Base-by-base conservation (phyloP, 2,113 vertebrate species). In the Rhea pennata region DNA sequence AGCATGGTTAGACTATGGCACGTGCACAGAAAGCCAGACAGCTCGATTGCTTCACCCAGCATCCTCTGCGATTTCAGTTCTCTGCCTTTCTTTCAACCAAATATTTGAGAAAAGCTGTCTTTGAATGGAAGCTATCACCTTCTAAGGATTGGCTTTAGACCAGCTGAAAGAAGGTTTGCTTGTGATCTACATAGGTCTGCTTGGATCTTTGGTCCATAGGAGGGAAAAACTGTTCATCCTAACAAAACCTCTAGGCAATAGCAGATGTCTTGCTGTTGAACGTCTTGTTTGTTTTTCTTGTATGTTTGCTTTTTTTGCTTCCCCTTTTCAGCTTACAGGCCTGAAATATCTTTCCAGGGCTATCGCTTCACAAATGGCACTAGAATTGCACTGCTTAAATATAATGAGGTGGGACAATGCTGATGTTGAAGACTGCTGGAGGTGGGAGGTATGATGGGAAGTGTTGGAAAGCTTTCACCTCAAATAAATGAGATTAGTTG, bases 91-190 rank as follows among this genome's bases (percentile, higher is more conserved):
- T 69, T 58, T 69, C 44, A 85, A 77, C 33, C 9, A 79, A 74
- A 70, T 15, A 39, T 4, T 13, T n/a, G 27, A 44, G 33, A 9
- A 10, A 44, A 54, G 8, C 42, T 87, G 84, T 53, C 48, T 94
- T 56, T 67, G 88, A 79, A 70, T 92, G 58, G 77, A 78, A 87
- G 26, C 93, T 92, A 67, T 23, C 75, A 87, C 79, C 61, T 90
- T 91, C 81, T 61, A 64, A 86, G 46, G 23, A 67, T 9, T 93
- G 78, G 69, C 31, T 88, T 80, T 77, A 88, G 82, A 95, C 42
- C 64, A 88, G 56, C 73, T 87, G 82, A 93, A 94, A 77, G 9
- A 53, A 86, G 56, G 79, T 81, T 95, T 76, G 26, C 48, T 72
- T 86, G 78, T 1, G 4, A 72, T 64, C 75, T 93, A 53, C 39